Base-by-base conservation (phyloP, 2,888 invertebrate species). In the Eubasilissa splendida region DNA sequence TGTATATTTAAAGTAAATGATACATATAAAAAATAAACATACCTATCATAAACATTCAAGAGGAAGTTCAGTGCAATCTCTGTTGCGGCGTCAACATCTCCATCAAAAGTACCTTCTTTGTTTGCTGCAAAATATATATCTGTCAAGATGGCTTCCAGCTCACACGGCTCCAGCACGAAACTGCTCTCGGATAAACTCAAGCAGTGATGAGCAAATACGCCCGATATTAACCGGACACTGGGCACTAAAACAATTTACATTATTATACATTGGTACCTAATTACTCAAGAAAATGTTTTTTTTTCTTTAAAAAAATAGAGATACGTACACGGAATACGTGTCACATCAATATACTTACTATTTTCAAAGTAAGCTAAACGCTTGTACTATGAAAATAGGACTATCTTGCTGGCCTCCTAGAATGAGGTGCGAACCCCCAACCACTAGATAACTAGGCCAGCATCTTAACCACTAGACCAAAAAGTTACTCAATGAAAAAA, bases 101-200 rank as follows among this genome's bases (percentile, higher is more conserved):
- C 92, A 85, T 90, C 90, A 71, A 91, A 91, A 79, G 92, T 87
- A 66, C 92, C 92, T 86, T 93, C 93, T 85, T 94, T 94, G 85
- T 93, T 92, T 0, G 93, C 92, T 31, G 94, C 94, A 89, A 94
- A 94, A 86, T 93, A 95, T 83, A 95, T 93, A 85, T 95, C 95
- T 1, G 92, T 93, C 7, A 96, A 88, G 14, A 96, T 92, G 68
- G 93, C 93, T 86, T 95, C 94, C 33, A 95, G 86, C 86, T 95
- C 95, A 59, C 91, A 91, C 53, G 92, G 91, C 86, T 94, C 93
- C 60, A 96, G 87, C 50, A 91, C 91, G 22, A 94, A 88, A 82
- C 92, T 92, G 86, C 93, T 93, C 86, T 95, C 95, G 2, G 93
- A 94, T 0, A 93, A 88, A 79, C 93, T 93, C 12, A 95, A 90